Evolutionary conservation across 30 jellyfish, hydroid and myxozoan genomes (phyloP).

Genomic region (Cassiopea andromeda): DNA sequence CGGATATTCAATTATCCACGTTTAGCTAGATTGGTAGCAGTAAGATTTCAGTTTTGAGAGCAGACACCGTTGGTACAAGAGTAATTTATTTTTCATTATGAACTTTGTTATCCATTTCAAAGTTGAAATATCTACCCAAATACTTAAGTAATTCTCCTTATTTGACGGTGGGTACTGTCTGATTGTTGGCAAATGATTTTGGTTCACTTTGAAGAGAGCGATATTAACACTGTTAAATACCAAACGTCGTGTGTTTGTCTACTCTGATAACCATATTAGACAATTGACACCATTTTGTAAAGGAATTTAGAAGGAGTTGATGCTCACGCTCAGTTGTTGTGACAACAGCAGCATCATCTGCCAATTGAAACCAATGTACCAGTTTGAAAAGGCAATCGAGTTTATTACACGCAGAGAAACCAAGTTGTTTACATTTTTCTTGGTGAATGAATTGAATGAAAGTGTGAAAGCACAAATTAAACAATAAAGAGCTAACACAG

Average conservation of each 20-base stretch:
- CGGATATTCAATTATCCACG: not conserved
- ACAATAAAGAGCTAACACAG: not conserved
- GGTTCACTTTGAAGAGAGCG: not conserved
- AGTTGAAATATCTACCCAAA: not conserved
- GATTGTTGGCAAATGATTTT: not conserved
- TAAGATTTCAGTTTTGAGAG: not conserved
- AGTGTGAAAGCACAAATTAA: constrained; percentile 2
- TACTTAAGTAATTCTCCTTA: not conserved
- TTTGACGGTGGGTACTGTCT: not conserved
- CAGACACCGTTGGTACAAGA: not conserved
- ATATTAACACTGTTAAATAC: not conserved
- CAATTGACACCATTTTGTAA: not conserved
- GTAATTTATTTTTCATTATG: not conserved
- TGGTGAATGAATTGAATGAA: not conserved
- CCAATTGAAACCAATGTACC: constrained; percentile 7
- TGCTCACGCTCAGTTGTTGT: not conserved
- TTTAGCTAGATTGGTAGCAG: not conserved
- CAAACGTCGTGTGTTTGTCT: not conserved
- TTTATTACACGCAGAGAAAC: not conserved
- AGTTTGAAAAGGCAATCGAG: not conserved
- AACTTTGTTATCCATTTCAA: not conserved
- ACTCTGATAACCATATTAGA: not conserved
- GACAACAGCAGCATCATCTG: constrained; percentile 3
- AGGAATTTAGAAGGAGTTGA: constrained; percentile 1
- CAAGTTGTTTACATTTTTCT: not conserved